Conservation (phyloP, 2,113 vertebrate species). For the Paedocypris sp. region DNA sequence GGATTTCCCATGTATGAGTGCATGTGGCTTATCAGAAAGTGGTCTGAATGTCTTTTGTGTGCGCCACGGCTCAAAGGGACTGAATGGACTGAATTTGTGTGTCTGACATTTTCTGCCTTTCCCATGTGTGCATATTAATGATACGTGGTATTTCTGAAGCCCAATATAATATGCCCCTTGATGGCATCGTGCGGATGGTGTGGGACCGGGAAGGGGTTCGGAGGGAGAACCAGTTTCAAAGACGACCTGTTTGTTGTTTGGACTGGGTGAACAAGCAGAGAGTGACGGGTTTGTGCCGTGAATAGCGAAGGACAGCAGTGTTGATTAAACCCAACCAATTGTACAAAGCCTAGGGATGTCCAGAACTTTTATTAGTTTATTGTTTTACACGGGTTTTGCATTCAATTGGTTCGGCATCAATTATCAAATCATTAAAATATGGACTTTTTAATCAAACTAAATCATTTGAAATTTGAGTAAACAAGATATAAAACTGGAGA, state of each 20-base stretch:
- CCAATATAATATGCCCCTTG: slow-evolving; percentile 46
- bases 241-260: slow-evolving; percentile 37
- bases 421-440: no score
- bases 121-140: slow-evolving; percentile 47
- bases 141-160: slow-evolving; percentile 44
- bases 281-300: slow-evolving; percentile 4
- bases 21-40: background rate
- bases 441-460: no score
- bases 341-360: background rate
- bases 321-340: slow-evolving; percentile 12
- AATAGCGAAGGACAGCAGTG: slow-evolving; percentile 13
- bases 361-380: background rate
- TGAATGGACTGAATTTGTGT: slow-evolving; percentile 39
- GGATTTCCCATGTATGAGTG: slow-evolving; percentile 14
- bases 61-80: slow-evolving; percentile 23
- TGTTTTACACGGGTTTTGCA: no score
- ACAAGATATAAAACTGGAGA: no score
- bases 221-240: slow-evolving; percentile 34
- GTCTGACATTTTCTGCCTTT: slow-evolving; percentile 43
- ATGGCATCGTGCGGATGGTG: slow-evolving; percentile 31
- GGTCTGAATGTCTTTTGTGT: slow-evolving; percentile 23
- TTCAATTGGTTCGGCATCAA: no score
- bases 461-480: no score
- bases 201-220: slow-evolving; percentile 24
- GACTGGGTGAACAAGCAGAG: slow-evolving; percentile 26